These are phyloP conservation scores for Leptoteleia sp. DNA, from an alignment of 1,140 invertebrate species.

Conservation along the genomic window DNA sequence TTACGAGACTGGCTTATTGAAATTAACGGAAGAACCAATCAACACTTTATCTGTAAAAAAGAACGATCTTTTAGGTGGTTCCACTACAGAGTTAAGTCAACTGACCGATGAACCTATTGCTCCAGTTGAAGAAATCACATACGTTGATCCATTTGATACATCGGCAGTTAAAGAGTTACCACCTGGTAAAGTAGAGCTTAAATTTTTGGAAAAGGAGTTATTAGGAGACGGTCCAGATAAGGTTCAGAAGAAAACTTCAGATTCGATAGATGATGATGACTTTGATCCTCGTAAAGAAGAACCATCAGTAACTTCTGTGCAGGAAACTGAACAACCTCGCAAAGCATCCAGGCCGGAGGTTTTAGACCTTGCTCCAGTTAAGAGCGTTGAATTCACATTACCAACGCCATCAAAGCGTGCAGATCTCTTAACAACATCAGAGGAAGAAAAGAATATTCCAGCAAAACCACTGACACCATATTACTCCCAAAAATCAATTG, in stretches of 20 bases:
- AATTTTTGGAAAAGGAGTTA: constrained; percentile 89
- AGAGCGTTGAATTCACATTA: constrained; percentile 87
- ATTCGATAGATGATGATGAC: constrained; percentile 81
- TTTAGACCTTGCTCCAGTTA: constrained; percentile 80
- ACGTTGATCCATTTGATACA: constrained; percentile 93
- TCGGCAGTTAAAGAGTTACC: constrained; percentile 87
- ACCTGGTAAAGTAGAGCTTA: constrained; percentile 89
- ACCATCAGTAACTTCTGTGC: constrained; percentile 17
- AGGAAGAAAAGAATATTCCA: constrained; percentile 82
- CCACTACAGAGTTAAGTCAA: constrained; percentile 87
- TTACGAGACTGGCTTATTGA: constrained; percentile 76
- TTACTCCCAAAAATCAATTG: constrained; percentile 82
- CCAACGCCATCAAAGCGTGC: constrained; percentile 80
- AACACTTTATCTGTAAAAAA: constrained; percentile 30
- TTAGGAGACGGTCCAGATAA: constrained; percentile 79
- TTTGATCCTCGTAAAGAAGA: constrained; percentile 87
- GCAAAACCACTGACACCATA: constrained; percentile 90
- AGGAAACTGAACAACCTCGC: constrained; percentile 26
- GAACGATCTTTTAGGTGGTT: constrained; percentile 87
- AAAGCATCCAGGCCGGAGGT: constrained; percentile 84
- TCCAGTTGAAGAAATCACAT: constrained; percentile 83
- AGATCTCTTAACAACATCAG: constrained; percentile 83
- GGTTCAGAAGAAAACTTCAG: constrained; percentile 24
- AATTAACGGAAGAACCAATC: constrained; percentile 35
- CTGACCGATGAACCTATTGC: constrained; percentile 86